These are phyloP conservation scores for Agonopterix arenella DNA, from an alignment of 2,888 invertebrate genomes.

Conservation along the genomic window DNA sequence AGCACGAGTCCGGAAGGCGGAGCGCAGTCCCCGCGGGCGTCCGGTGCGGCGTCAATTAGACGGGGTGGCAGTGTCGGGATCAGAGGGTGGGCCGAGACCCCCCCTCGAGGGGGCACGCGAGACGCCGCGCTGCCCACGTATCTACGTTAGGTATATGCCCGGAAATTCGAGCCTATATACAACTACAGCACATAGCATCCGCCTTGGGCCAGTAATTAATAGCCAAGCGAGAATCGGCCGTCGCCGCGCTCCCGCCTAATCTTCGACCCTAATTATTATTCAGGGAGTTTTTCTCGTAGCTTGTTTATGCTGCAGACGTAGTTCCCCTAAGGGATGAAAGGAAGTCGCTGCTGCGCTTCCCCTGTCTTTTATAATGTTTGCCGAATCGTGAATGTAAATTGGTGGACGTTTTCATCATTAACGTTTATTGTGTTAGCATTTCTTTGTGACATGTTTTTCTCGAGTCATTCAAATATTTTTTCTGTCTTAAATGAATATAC, in stretches of 20 bases:
- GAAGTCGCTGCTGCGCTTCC: conserved; percentile 15
- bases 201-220: conserved; percentile 61
- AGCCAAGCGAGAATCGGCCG: conserved; percentile 36
- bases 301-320: conserved; percentile 31
- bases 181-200: conserved; percentile 23
- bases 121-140: conserved; percentile 37
- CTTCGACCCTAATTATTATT: conserved; percentile 33
- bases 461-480: no score
- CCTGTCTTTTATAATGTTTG: conserved; percentile 29
- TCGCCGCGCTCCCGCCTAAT: conserved; percentile 14
- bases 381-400: conserved; percentile 47
- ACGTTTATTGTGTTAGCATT: conserved; percentile 21
- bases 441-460: neutral
- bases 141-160: conserved; percentile 51
- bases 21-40: conserved; percentile 43
- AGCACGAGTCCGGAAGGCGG: conserved; percentile 10
- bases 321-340: conserved; percentile 31
- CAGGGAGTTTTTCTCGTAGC: conserved; percentile 42
- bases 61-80: conserved; percentile 32
- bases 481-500: no score
- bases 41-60: conserved; percentile 71
- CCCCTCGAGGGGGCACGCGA: conserved; percentile 35
- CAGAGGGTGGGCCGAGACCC: conserved; percentile 13
- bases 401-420: conserved; percentile 42
- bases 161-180: conserved; percentile 64